Evolutionary conservation across 2,113 vertebrate genomes (phyloP).

Genomic region (Chlamydotis undulata): DNA sequence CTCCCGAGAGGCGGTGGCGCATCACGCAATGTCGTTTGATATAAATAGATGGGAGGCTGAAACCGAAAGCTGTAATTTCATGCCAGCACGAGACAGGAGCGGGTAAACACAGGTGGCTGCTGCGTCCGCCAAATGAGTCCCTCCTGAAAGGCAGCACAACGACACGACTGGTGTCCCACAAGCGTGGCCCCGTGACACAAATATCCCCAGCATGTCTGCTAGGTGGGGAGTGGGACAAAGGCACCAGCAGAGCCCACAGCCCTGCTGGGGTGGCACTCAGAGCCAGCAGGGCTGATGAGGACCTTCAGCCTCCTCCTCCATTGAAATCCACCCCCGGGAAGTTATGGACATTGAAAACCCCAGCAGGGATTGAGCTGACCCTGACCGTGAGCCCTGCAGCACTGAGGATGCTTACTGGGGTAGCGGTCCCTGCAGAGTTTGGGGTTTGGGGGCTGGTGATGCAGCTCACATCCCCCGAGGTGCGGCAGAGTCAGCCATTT

Average conservation of each 20-base stretch:
- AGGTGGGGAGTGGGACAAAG: neutral
- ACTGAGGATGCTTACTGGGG: neutral
- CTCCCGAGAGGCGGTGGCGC: neutral
- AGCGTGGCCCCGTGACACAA: neutral
- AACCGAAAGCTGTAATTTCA: neutral
- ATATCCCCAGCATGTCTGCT: neutral
- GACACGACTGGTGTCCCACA: neutral
- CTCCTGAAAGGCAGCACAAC: neutral
- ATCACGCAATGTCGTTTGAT: neutral
- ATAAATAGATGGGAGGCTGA: slow-evolving; percentile 7
- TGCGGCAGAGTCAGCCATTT: neutral
- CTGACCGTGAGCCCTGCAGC: rapidly evolving
- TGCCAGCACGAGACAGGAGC: neutral
- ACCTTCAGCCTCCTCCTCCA: neutral
- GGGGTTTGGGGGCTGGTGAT: neutral
- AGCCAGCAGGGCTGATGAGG: neutral
- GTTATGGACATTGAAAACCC: neutral
- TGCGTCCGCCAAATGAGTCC: neutral
- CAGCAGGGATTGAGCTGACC: neutral
- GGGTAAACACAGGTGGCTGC: slow-evolving; percentile 36
- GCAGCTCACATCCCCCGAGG: neutral
- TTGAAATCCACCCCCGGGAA: neutral
- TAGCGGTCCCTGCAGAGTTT: neutral
- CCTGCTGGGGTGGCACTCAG: neutral
- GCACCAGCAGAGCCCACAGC: rapidly evolving